These are phyloP conservation scores for Pegea sp. DNA, from an alignment of 23 tunicate species.

Conservation along the genomic window DNA sequence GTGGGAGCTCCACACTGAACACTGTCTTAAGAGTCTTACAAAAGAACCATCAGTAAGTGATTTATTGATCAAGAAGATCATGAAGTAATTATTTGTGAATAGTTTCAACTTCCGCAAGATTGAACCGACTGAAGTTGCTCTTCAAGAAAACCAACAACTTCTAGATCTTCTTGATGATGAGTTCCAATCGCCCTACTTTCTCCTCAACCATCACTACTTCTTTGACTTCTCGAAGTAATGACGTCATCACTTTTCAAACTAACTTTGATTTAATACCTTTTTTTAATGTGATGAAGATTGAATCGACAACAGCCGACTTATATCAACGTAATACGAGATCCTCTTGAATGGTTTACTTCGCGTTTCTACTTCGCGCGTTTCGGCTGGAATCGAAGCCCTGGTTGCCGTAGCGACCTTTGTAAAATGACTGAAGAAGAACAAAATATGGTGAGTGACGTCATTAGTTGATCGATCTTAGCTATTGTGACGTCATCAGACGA, in stretches of 20 bases:
- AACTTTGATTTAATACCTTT: neutral
- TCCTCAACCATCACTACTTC: constrained; percentile 86
- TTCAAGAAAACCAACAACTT: constrained; percentile 16
- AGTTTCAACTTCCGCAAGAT: constrained; percentile 58
- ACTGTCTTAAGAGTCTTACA: constrained; percentile 49
- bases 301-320: constrained; percentile 42
- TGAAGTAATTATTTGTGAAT: neutral
- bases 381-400: constrained; percentile 75
- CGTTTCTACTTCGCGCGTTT: constrained; percentile 53
- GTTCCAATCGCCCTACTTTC: constrained; percentile 30
- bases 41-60: constrained; percentile 29
- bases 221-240: constrained; percentile 38
- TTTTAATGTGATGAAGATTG: neutral
- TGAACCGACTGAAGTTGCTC: constrained; percentile 15
- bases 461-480: too few species aligned
- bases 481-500: too few species aligned
- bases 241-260: neutral
- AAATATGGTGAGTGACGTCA: constrained; percentile 1
- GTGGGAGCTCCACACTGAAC: constrained; percentile 95
- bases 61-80: neutral
- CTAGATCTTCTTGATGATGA: constrained; percentile 7
- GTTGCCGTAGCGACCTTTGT: constrained; percentile 37
- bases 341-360: constrained; percentile 89
- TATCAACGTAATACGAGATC: constrained; percentile 84
- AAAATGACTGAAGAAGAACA: constrained; percentile 2